phyloP scores from a whole-genome alignment of 2,797 vertebrate species.

The Clarias laeviceps region DNA sequence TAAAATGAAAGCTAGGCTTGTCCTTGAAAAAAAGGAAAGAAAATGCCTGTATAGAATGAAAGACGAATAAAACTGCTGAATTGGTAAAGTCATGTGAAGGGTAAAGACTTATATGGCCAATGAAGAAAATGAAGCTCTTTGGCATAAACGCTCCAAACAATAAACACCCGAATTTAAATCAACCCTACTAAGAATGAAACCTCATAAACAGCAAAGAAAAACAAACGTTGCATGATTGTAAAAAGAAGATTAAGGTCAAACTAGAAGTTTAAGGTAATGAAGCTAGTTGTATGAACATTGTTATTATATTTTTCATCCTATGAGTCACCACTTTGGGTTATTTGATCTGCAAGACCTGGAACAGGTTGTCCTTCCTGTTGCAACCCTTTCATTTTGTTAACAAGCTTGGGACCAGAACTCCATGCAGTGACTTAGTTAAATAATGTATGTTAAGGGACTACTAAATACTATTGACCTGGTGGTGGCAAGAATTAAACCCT shows the following conservation, averaged over 20 bases:
- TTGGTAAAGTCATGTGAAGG: slow-evolving; percentile 24
- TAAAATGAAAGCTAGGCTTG: slow-evolving; percentile 20
- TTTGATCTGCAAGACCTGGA: background rate
- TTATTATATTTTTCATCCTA: background rate
- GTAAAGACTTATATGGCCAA: background rate
- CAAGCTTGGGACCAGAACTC: too few relatives aligned
- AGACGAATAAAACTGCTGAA: background rate
- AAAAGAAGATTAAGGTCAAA: slow-evolving; percentile 3
- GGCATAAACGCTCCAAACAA: background rate
- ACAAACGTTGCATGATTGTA: background rate
- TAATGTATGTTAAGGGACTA: too few relatives aligned
- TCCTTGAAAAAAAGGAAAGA: background rate
- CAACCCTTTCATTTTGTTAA: too few relatives aligned
- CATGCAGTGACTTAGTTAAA: too few relatives aligned
- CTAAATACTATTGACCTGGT: too few relatives aligned
- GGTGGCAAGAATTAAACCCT: too few relatives aligned
- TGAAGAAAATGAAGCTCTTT: background rate
- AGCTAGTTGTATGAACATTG: too few relatives aligned
- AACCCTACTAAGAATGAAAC: background rate
- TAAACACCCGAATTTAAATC: slow-evolving; percentile 4
- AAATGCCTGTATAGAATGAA: background rate
- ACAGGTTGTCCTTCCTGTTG: too few relatives aligned
- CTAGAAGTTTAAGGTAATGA: background rate
- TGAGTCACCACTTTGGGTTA: too few relatives aligned
- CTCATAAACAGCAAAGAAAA: background rate